These are phyloP conservation scores for Paelopatides confundens DNA, from an alignment of 53 echinoderm and acorn worm genomes.

Conservation along the genomic window DNA sequence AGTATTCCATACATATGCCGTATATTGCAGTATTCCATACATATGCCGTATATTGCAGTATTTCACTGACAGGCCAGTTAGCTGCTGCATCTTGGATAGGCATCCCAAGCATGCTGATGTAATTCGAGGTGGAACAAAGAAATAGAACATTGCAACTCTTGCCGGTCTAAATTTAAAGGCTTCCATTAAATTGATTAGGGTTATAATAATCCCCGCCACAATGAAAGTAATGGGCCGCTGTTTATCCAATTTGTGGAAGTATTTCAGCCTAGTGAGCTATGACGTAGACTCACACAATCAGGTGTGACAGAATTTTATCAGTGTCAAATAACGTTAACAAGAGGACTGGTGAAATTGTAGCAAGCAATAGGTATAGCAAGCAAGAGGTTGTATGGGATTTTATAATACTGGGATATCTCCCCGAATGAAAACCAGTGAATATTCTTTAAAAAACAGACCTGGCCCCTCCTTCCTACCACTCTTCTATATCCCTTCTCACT, in stretches of 20 bases:
- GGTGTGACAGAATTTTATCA: background rate
- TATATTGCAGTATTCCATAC: too few species aligned
- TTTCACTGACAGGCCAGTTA: too few species aligned
- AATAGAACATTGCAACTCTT: constrained; percentile 13
- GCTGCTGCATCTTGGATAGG: background rate
- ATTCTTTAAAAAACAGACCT: too few species aligned
- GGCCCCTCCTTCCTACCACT: too few species aligned
- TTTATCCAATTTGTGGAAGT: constrained; percentile 29
- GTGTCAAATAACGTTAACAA: background rate
- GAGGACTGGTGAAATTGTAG: background rate
- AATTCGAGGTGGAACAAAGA: background rate
- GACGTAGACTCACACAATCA: constrained; percentile 8
- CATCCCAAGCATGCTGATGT: constrained; percentile 12
- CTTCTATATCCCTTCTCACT: too few species aligned
- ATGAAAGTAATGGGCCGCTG: constrained; percentile 13
- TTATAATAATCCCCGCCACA: constrained; percentile 7
- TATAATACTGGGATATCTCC: too few species aligned
- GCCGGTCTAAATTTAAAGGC: constrained; percentile 8
- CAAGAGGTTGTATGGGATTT: too few species aligned
- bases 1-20: too few species aligned
- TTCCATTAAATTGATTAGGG: constrained; percentile 12
- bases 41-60: too few species aligned
- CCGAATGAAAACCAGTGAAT: too few species aligned
- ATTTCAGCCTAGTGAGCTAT: constrained; percentile 22
- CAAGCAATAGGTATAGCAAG: too few species aligned